Conservation (phyloP, 2,888 invertebrate species). For the Cantharis lateralis region DNA sequence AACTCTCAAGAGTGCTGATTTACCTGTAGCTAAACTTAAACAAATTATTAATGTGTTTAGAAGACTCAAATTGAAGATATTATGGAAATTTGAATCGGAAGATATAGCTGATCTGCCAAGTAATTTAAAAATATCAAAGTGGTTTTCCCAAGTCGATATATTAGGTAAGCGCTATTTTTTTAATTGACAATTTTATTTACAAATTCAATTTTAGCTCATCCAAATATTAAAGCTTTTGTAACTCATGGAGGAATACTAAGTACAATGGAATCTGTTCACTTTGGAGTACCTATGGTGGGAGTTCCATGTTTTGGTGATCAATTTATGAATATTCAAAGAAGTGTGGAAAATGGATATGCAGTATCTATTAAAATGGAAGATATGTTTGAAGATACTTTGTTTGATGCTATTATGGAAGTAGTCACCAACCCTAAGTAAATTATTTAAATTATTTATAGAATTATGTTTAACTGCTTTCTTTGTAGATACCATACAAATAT, state of each 20-base stretch:
- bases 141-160: constrained; percentile 47
- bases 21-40: constrained; percentile 59
- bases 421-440: constrained; percentile 44
- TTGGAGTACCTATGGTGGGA: constrained; percentile 58
- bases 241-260: constrained; percentile 65
- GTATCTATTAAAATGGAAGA: constrained; percentile 50
- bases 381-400: constrained; percentile 52
- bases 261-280: constrained; percentile 60
- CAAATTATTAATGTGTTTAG: constrained; percentile 63
- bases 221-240: constrained; percentile 61
- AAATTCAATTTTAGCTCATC: constrained; percentile 55
- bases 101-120: constrained; percentile 31
- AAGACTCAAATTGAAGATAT: constrained; percentile 63
- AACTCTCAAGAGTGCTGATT: constrained; percentile 60
- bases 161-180: constrained; percentile 35
- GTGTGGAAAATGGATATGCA: constrained; percentile 54
- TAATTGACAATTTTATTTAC: background rate
- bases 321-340: constrained; percentile 55
- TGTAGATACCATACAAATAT: constrained; percentile 22
- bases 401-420: constrained; percentile 51
- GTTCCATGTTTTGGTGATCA: constrained; percentile 61
- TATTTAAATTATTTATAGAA: background rate
- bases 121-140: constrained; percentile 34
- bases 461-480: background rate
- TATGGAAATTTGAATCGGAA: constrained; percentile 73